Evolutionary conservation across 1,140 invertebrate genomes (phyloP), one percentile per base, ranked within the genome.

Genomic region (Fopius arisanus): DNA sequence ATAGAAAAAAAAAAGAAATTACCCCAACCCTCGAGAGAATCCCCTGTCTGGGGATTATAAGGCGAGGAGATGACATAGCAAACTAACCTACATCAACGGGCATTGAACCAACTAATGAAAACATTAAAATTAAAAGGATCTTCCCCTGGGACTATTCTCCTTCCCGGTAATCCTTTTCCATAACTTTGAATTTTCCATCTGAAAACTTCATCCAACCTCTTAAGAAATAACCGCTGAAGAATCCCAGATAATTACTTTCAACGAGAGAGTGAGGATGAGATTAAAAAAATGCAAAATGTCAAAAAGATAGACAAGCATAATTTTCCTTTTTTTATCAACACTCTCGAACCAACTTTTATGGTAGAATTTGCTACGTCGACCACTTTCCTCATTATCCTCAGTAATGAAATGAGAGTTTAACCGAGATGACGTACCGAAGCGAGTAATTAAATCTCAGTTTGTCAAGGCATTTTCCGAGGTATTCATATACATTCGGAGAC

Each of bases 81-180:
- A 78, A 78, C 72, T 78, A 74, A 78, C 78, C 78, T 62, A 77
- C 41, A 78, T 78, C 51, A 65, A n/a, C 67, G 19, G 19, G 19
- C 43, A 76, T 73, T 73, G 48, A 72, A 69, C 28, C 41, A 21
- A 28, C 40, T 78, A 79, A 83, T 77, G 82, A 82, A 79, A 77
- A 75, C 73, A 77, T 80, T 77, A 79, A 83, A 83, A 81, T 79
- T 80, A 76, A 78, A 79, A 79, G 75, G 37, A 48, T 63, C 62
- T 41, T 10, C 43, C 69, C 68, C 72, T 21, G 33, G 43, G 72
- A 69, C 19, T 54, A 23, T 43, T 63, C 69, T 16, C 23, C 43
- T 37, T 59, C 40, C 29, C 12, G 6, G 4, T 26, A 21, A 29
- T 59, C 43, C 59, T 62, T 19, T 74, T 28, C 23, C 67, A 40